Conservation (phyloP, 2,888 invertebrate species). For the Ophion ellenae region DNA sequence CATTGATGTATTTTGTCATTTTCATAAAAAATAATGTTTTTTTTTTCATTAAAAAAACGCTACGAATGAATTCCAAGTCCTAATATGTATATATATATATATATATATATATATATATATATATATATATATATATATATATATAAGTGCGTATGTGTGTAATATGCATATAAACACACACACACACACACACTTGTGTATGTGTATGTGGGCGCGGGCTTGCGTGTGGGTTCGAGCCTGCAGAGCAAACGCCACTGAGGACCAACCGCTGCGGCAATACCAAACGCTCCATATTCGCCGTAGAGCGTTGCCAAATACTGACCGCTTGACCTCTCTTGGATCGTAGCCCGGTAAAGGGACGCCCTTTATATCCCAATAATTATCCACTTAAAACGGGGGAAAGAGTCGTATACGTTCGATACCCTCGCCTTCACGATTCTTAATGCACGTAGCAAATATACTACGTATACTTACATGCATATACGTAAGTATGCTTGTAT, state of each 20-base stretch:
- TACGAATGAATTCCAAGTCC: too few species aligned
- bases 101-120: too few species aligned
- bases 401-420: slow-evolving; percentile 59
- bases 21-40: too few species aligned
- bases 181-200: not conserved
- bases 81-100: too few species aligned
- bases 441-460: not conserved
- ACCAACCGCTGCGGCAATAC: slow-evolving; percentile 49
- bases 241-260: slow-evolving; percentile 18
- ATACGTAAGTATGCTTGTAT: slow-evolving; percentile 12
- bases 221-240: not conserved
- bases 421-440: slow-evolving; percentile 36
- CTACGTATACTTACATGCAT: not conserved
- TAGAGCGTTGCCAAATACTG: slow-evolving; percentile 72
- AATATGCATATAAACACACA: too few species aligned
- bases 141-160: too few species aligned
- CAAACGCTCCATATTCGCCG: slow-evolving; percentile 74
- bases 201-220: not conserved
- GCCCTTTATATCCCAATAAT: slow-evolving; percentile 74
- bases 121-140: too few species aligned
- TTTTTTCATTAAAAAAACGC: too few species aligned
- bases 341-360: slow-evolving; percentile 50
- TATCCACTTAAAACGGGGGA: slow-evolving; percentile 80
- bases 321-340: slow-evolving; percentile 68
- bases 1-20: too few species aligned